Evolutionary conservation across 2,888 invertebrate genomes (phyloP), one percentile per base, ranked within the genome.

Genomic region (Ecliptopera silaceata): DNA sequence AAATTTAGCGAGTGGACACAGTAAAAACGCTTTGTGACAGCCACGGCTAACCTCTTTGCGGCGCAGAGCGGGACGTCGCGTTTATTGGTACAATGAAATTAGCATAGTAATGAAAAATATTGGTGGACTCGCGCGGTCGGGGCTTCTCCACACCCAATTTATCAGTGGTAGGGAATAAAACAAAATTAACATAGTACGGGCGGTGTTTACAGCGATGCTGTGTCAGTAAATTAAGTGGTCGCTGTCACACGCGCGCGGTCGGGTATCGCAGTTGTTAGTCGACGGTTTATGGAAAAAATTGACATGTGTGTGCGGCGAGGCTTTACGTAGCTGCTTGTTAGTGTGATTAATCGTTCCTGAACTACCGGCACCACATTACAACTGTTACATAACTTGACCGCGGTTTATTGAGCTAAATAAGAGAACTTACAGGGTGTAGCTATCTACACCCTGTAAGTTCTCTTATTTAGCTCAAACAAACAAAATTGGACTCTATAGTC

Each of bases 61-160:
- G 82, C 71, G 62, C 65, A 63, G 63, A 75, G 69, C 69, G 75
- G 82, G 77, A 72, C 79, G 72, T 79, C 77, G 73, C 86, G 81
- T 88, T 88, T 85, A 88, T 89, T 87, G 85, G 85, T 69, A 84
- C 84, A 89, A 89, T 87, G 85, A 84, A 88, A 90, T 90, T 90
- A 90, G 87, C 88, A 90, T 90, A 88, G 86, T 88, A 88, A 90
- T 90, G 88, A 89, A 89, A 89, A 88, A 89, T 88, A 88, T 89
- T 88, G 88, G 86, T 79, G 81, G 79, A 65, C 67, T 65, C 66
- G 63, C 71, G 70, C 71, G 71, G 72, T 70, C 67, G 68, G 22
- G 65, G 63, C 64, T 74, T 72, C 73, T 72, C 77, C 71, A 70
- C 74, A 74, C 71, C 70, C 79, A 81, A 84, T 83, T 82, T 82